Evolutionary conservation across 2,888 invertebrate species (phyloP).

Genomic region (Scaeva pyrastri): DNA sequence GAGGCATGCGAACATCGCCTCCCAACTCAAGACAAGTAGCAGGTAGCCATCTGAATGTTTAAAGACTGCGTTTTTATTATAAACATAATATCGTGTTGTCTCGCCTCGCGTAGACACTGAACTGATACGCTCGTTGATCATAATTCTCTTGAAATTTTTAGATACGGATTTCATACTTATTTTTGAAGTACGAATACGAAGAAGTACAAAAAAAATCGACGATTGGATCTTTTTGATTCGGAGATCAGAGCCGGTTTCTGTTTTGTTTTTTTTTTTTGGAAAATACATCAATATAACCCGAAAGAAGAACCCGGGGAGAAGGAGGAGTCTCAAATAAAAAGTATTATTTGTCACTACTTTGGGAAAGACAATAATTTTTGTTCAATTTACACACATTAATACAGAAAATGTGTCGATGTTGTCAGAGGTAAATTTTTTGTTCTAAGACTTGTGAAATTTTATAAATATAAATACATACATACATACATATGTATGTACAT

Average conservation of each 20-base stretch:
- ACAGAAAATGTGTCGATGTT: constrained; percentile 83
- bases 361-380: constrained; percentile 16
- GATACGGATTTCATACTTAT: neutral
- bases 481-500: too few relatives aligned
- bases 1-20: constrained; percentile 60
- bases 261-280: neutral
- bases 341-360: constrained; percentile 29
- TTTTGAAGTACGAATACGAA: neutral
- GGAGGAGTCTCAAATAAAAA: constrained; percentile 15
- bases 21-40: constrained; percentile 62
- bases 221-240: constrained; percentile 26
- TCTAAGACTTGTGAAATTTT: neutral
- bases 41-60: constrained; percentile 61
- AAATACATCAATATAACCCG: neutral
- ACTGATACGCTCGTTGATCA: neutral
- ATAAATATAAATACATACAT: too few relatives aligned
- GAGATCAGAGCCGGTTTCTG: constrained; percentile 42
- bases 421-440: constrained; percentile 81
- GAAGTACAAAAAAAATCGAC: constrained; percentile 7
- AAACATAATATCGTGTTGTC: constrained; percentile 31
- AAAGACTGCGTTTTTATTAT: constrained; percentile 44
- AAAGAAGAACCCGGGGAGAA: neutral
- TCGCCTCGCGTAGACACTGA: constrained; percentile 26
- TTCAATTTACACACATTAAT: neutral
- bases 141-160: constrained; percentile 29